Base-by-base conservation (phyloP, 1,140 invertebrate genomes). In the Bombus superbus region DNA sequence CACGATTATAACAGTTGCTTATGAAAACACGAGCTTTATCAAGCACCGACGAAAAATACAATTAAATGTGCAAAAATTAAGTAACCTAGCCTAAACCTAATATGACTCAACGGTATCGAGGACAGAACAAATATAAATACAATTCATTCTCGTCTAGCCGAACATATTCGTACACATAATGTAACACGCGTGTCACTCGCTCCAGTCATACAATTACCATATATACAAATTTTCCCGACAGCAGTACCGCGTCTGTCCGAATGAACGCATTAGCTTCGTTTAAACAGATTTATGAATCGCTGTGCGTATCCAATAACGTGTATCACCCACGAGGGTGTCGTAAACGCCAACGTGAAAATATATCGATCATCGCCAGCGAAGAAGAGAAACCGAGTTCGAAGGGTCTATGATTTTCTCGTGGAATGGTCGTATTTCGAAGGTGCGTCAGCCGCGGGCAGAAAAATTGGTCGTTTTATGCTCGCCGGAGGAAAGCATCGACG, bases 401-500 rank as follows among this genome's bases (percentile, higher is more conserved):
- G 53, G 44, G 10, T 28, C 62, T 44, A 5, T 38, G 18, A 78
- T 81, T 59, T 83, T 59, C 62, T 53, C n/a, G 9, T 6, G 32
- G 22, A 75, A 66, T 47, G 62, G 74, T 64, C 11, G 15, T 40
- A 66, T 78, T 69, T n/a, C 38, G 15, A 3, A 11, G 13, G 9
- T 6, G 69, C n/a, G 8, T 53, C 64, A 4, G n/a, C 25, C 25
- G 59, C 25, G 6, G 6, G 47, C 47, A 22, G 47, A 53, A 53
- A 38, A 68, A 62, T 73, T n/a, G 47, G 40, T 8, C 42, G 38
- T 64, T 86, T 88, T 57, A 78, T 53, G 72, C 57, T 3, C 47
- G 42, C 38, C 32, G n/a, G 53, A 35, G 1, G n/a, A 75, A 40
- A n/a, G n/a, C 8, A 13, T 9, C 0, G 25, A 4, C 15, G 66